A percentile compares a stretch with the other conserved stretches of the same genome.
Evolutionary conservation across 2,888 invertebrate genomes (phyloP).

Genomic region (Lasioglossum marginatum): DNA sequence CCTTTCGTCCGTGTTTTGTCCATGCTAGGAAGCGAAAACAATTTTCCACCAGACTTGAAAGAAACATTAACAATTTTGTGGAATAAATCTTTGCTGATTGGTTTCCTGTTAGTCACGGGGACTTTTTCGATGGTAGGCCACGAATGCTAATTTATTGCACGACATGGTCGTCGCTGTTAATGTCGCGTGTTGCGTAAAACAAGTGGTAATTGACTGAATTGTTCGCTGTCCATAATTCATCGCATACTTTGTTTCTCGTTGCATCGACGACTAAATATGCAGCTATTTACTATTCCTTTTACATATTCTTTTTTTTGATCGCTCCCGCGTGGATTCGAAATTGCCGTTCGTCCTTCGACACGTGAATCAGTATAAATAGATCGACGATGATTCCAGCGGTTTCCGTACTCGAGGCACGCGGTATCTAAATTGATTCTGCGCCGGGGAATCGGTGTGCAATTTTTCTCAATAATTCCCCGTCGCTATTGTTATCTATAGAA

Average conservation of each 20-base stretch:
- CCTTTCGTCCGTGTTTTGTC: background rate
- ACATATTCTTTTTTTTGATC: background rate
- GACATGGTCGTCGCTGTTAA: background rate
- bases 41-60: background rate
- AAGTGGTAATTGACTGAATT: background rate
- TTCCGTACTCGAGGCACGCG: constrained; percentile 11
- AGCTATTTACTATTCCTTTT: background rate
- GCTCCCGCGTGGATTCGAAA: background rate
- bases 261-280: background rate
- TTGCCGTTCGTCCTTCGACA: background rate
- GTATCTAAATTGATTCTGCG: background rate
- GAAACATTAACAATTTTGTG: background rate
- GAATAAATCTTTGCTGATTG: background rate
- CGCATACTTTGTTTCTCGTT: background rate
- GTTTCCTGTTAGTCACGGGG: background rate
- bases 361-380: constrained; percentile 21
- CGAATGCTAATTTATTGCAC: background rate
- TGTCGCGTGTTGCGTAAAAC: constrained; percentile 1
- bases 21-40: background rate
- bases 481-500: background rate
- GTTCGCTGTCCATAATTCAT: background rate
- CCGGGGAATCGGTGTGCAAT: background rate
- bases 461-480: background rate
- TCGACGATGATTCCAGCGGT: constrained; percentile 23
- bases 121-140: background rate